phyloP scores from a whole-genome alignment of 1,140 invertebrate genomes.

The silkworm (Bombyx mori) region ASM3026992v2 NC_085111.1:18850001-18850500 shows the following conservation, averaged over 20 bases:
- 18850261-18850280: conserved; percentile 16
- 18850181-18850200: conserved; percentile 6
- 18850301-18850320: conserved; percentile 22
- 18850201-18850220: conserved; percentile 7
- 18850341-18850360: conserved; percentile 31
- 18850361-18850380: conserved; percentile 22
- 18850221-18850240: conserved; percentile 28
- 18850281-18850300: conserved; percentile 23
- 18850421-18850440: conserved; percentile 36
- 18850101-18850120: too few species aligned
- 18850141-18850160: conserved; percentile 26
- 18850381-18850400: conserved; percentile 32
- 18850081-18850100: too few species aligned
- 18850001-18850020: too few species aligned
- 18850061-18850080: too few species aligned
- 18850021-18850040: too few species aligned
- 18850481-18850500: conserved; percentile 26
- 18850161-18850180: conserved; percentile 5
- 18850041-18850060: too few species aligned
- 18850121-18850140: conserved; percentile 6
- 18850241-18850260: conserved; percentile 26
- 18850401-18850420: conserved; percentile 29
- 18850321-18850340: conserved; percentile 11
- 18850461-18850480: conserved; percentile 28
- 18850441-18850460: conserved; percentile 14